Evolutionary conservation across 2,113 vertebrate species (phyloP), one percentile per base, ranked within the genome.

Genomic region (Eublepharis macularius): DNA sequence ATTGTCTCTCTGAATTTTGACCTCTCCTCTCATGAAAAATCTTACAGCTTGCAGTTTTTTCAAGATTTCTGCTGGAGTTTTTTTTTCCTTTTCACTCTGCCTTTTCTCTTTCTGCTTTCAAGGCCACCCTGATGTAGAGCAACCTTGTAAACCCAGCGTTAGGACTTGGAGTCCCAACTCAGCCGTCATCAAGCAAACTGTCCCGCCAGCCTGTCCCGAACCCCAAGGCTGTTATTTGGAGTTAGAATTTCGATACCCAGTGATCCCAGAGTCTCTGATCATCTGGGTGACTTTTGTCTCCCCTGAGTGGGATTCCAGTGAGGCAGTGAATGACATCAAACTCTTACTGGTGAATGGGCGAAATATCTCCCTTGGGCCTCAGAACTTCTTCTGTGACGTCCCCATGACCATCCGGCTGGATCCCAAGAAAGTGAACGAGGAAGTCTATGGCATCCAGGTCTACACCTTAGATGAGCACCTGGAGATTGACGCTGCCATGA

Each of bases 51-150:
- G 16, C 21, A 16, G 2, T 47, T 80, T 43, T 36, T 11, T 21
- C n/a, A 65, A 45, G 24, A 21, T n/a, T 19, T 26, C 4, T 21
- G 17, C 36, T 36, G 43, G 45, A 17, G 29, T 34, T 7, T 16
- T 24, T 65, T 17, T 57, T 2, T 74, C 80, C 66, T 68, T n/a
- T 68, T 47, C 39, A 32, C 17, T 51, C 19, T 86, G 4, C 79
- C 34, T n/a, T n/a, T 26, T 24, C 70, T 60, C 24, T 83, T 78
- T 86, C 39, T 83, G 26, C 47, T n/a, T 84, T 89, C 90, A 88
- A 99, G 99, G 99, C n/a, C 98, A 98, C 81, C 99, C 99, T 85
- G 98, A 99, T 2, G 99, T 99, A 73, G 99, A 99, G 91, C 98
- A 99, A 91, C 97, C 97, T 10, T 99, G 99, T 84, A 98, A 99